Base-by-base conservation (phyloP, 2,113 vertebrate species). In the Coturnix japonica region DNA sequence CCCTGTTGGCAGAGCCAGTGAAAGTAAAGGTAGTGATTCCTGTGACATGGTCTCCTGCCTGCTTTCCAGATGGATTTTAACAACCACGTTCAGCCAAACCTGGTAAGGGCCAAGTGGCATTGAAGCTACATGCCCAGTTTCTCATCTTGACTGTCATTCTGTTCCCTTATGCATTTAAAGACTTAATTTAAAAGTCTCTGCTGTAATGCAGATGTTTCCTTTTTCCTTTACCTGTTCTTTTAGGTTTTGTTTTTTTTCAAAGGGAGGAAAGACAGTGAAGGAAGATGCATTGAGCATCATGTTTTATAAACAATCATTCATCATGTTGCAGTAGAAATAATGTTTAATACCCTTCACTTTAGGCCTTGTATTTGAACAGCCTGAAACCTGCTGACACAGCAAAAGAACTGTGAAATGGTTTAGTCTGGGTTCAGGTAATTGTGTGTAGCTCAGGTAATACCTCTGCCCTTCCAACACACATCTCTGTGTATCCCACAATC, bases 321-420 rank as follows among this genome's bases (percentile, higher is more conserved):
- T 95, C 93, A 66, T 19, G 33, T 37, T 89, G 71, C 83, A 96
- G 91, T 96, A 87, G 47, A 93, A 89, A 87, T 87, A 96, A 84
- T 88, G 93, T 85, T 95, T 95, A 89, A 90, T 61, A 75, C 75
- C 53, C 43, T 75, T 84, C 75, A 51, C 79, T 79, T 77, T 56
- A 79, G 76, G 54, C 79, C 54, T 92, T 78, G 7, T 65, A 61
- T 84, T 94, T 95, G 85, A 81, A 46, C 80, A 95, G 93, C 54
- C 92, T 94, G 87, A 93, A 93, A 96, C 88, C 81, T 94, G 93
- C 94, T 92, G 92, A 70, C 79, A 85, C 70, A 95, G 89, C 86
- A 93, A 89, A 89, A 74, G 72, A 95, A 78, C 87, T 91, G 89
- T 94, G 86, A 70, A 93, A 95, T 71, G 91, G 86, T 95, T 96